These are phyloP conservation scores for Porphyrio hochstetteri DNA, from an alignment of 2,113 vertebrate species.

Conservation along the genomic window DNA sequence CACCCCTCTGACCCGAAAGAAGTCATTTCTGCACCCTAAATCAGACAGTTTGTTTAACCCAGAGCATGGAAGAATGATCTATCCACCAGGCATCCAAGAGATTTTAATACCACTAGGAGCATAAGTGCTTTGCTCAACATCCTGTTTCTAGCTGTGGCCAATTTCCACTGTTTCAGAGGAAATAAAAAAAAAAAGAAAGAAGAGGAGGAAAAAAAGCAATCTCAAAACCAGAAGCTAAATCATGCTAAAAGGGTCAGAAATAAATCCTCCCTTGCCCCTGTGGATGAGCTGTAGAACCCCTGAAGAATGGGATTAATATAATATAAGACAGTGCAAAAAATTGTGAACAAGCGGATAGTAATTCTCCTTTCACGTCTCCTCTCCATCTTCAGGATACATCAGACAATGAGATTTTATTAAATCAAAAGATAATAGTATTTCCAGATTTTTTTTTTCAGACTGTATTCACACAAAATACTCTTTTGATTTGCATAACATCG, in stretches of 20 bases:
- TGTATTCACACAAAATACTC: not conserved
- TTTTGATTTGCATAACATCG: not conserved
- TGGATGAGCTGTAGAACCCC: not conserved
- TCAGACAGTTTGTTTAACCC: not conserved
- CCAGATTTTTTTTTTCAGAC: not conserved
- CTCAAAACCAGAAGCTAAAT: not conserved
- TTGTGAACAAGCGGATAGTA: not conserved
- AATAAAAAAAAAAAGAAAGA: not conserved
- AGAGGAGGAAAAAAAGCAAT: not conserved
- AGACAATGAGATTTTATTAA: not conserved
- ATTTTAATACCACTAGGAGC: not conserved
- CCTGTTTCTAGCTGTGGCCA: not conserved
- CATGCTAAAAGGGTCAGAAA: not conserved
- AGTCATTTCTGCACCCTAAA: not conserved
- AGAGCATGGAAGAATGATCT: conserved; percentile 7
- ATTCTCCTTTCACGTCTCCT: not conserved
- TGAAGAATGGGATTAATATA: not conserved
- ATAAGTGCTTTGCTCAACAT: conserved; percentile 24
- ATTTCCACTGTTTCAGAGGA: not conserved
- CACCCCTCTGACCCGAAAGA: not conserved
- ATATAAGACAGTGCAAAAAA: not conserved
- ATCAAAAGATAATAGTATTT: not conserved
- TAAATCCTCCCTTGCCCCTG: not conserved
- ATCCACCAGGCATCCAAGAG: conserved; percentile 1
- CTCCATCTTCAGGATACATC: not conserved